Base-by-base conservation (phyloP, 1,140 invertebrate genomes). In the Ylistrum balloti region DNA sequence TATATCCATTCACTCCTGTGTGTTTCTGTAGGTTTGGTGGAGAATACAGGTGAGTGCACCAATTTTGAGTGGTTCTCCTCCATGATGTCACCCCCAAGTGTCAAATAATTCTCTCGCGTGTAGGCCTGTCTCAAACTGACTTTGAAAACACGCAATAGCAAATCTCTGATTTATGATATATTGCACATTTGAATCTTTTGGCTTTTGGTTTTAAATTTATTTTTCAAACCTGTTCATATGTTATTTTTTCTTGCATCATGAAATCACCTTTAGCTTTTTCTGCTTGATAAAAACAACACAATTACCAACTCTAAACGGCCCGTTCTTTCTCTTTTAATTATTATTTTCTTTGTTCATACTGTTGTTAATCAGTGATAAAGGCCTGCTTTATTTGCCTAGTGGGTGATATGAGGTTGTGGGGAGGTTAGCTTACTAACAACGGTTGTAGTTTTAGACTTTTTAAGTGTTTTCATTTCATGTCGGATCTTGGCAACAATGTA, bases 51-150 rank as follows among this genome's bases (percentile, higher is more conserved):
- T 74, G 56, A 74, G 56, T 74, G 56, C 56, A 74, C n/a, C 2
- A 74, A 1, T 45, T 17, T 74, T n/a, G n/a, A 28, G 56, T 74
- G 22, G n/a, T 5, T 74, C 56, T 28, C 56, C 56, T 74, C 56
- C 56, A 74, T 74, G 56, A 74, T 74, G 56, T 74, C 56, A 74
- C 56, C 56, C 56, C 56, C 56, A 74, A n/a, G 13, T 74, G 22
- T 74, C 56, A 74, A 74, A 74, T 74, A 74, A n/a, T 74, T 1
- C 28, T 17, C 41, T 45, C 9, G 20, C 56, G 28, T 74, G 56
- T 74, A 74, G 22, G 22, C 56, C 17, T 28, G 9, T 1, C 41
- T 45, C 41, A 45, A 38, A 38, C 35, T 45, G 7, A 45, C 41
- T 17, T 17, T 45, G 1, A 9, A 45, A 45, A 45, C 17, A 45